Base-by-base conservation (phyloP, 2,113 vertebrate genomes). In the Hippocampus barbouri region DNA sequence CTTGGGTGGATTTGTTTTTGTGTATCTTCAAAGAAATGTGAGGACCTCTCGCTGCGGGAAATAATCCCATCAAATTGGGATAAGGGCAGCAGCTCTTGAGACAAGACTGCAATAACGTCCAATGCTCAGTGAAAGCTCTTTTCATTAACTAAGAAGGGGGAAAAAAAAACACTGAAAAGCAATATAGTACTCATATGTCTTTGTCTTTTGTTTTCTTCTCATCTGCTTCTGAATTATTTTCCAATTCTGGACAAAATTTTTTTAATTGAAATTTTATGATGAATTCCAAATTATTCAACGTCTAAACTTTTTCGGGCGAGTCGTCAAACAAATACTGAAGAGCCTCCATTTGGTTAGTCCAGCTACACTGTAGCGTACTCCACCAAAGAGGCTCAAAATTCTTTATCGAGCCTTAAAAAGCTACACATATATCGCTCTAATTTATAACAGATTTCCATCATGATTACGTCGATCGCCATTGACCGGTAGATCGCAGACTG, bases 31-130 rank as follows among this genome's bases (percentile, higher is more conserved):
- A 70, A 74, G 71, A 70, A 77, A 77, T 59, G 68, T 69, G 43
- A 53, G 61, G 72, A 12, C 70, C 16, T 74, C 25, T 77, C 54
- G 61, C 54, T 78, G 0, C 71, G 83, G 84, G 85, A 88, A 86
- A 88, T 84, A 82, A 85, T 77, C 65, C 71, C 63, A 73, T 80
- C 76, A 85, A 80, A 85, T 70, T 78, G 68, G 70, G 76, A 83
- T 59, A 73, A 78, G 54, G 73, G 49, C 74, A 70, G 78, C 62
- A 72, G 70, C 85, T 85, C 81, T 64, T 65, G 81, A 80, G 85
- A 81, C 68, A 20, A 68, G 53, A 78, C 14, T 43, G 66, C 77
- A 88, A 85, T 85, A 84, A 81, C 69, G 73, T 41, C 27, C 71
- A 1, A 41, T 70, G 57, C 51, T 70, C 70, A 72, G 47, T 68